Evolutionary conservation across 2,797 vertebrate genomes (phyloP), one percentile per base, ranked within the genome.

Genomic region (Falco rusticolus): DNA sequence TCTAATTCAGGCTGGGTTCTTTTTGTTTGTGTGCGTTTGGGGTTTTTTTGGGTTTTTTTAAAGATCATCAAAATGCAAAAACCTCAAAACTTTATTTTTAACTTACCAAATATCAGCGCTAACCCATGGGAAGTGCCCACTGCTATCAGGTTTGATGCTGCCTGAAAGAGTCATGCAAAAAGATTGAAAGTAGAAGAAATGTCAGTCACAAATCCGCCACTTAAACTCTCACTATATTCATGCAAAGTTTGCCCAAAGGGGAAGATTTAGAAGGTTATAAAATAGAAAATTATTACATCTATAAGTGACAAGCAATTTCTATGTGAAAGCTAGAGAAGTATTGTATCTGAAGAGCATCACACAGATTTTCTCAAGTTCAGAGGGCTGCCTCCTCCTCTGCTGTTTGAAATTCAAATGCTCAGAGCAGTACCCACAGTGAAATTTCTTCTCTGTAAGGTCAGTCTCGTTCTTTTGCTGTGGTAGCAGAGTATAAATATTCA

Each of bases 41-140:
- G 29, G 16, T 16, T 63, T 72, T 43, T 43, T 70, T 65, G 39
- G 39, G 17, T 16, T 63, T 76, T 43, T 43, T 74, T 69, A 6
- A 81, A 93, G 20, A 66, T 34, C 5, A 12, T 19, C 70, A 70
- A 65, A 76, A 48, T 3, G 6, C 9, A 91, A 89, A 87, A 43
- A 54, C 1, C 8, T 41, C 85, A 87, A 64, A 71, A 66, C 6
- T 56, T 57, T 64, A 60, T 74, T 84, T 74, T 75, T 75, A 91
- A 97, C 98, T 99, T 98, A 99, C 99, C 99, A 95, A 99, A 99
- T 94, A 99, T 98, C 89, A 99, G 97, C 37, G 99, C 99, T 95
- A 99, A 96, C 78, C 99, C 99, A 96, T 99, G 99, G 87, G 99
- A 99, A 2, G 99, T 99, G 47, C 99, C 99, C 94, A 99, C 99